phyloP scores from a whole-genome alignment of 1,140 invertebrate genomes.

The Cotesia vestalis region DNA sequence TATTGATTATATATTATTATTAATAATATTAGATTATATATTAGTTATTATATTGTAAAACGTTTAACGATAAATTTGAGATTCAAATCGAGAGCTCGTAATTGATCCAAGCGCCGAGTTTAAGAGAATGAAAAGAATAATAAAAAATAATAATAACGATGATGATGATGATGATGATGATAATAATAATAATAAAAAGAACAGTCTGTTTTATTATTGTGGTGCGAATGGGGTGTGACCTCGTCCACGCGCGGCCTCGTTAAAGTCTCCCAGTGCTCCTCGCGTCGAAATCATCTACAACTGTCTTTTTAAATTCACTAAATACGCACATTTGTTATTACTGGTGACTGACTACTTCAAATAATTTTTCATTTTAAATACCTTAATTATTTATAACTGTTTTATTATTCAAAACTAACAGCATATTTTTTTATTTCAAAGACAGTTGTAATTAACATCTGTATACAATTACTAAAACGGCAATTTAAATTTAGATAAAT shows the following conservation, averaged over 20 bases:
- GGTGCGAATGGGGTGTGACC: constrained; percentile 30
- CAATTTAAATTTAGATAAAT: not conserved
- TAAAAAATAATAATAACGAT: not conserved
- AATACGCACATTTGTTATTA: constrained; percentile 1
- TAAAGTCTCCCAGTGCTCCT: constrained; percentile 18
- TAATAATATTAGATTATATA: not conserved
- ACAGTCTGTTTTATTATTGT: constrained; percentile 29
- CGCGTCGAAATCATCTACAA: not conserved
- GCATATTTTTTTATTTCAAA: constrained; percentile 3
- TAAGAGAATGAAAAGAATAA: not conserved
- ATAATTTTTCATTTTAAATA: not conserved
- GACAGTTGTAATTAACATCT: no score
- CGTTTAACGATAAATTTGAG: no score
- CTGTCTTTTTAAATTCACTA: constrained; percentile 19
- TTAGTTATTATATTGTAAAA: constrained; percentile 8
- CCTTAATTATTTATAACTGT: not conserved
- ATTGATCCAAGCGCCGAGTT: not conserved
- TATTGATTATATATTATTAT: constrained; percentile 42
- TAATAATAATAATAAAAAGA: not conserved
- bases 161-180: no score
- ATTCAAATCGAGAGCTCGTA: no score
- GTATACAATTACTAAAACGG: no score
- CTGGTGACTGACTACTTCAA: constrained; percentile 4
- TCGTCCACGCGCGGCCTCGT: constrained; percentile 28
- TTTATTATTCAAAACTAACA: not conserved